phyloP scores from a whole-genome alignment of 2,113 vertebrate species.

The Spea bombifrons region DNA sequence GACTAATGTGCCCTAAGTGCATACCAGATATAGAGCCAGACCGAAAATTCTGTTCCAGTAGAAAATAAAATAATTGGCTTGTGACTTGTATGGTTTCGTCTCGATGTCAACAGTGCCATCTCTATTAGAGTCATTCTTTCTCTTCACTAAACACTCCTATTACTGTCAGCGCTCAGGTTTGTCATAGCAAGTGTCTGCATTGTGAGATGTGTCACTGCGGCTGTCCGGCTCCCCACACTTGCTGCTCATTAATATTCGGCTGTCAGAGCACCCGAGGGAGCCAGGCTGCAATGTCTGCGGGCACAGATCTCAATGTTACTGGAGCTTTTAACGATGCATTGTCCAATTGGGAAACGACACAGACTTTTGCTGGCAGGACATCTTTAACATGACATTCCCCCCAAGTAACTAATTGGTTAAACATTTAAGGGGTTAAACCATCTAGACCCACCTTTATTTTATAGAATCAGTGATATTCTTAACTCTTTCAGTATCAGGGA shows the following conservation, averaged over 20 bases:
- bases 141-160: constrained; percentile 63
- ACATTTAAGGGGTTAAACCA: too few relatives aligned
- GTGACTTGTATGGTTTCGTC: constrained; percentile 47
- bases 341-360: constrained; percentile 1
- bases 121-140: constrained; percentile 57
- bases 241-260: constrained; percentile 64
- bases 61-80: constrained; percentile 20
- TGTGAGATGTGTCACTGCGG: constrained; percentile 63
- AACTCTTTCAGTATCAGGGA: neutral
- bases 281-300: constrained; percentile 38
- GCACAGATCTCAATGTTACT: constrained; percentile 48
- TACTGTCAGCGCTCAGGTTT: constrained; percentile 61
- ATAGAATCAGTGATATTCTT: neutral
- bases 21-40: constrained; percentile 28
- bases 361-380: neutral
- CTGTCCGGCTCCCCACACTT: constrained; percentile 55
- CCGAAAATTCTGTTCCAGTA: constrained; percentile 8
- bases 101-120: constrained; percentile 59
- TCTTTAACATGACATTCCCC: too few relatives aligned
- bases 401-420: too few relatives aligned
- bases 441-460: neutral
- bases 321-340: constrained; percentile 51
- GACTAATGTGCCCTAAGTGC: constrained; percentile 22
- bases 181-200: constrained; percentile 55
- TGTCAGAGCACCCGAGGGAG: constrained; percentile 62